A percentile compares a stretch with the other conserved stretches of the same genome.
Conservation (phyloP, 2,888 invertebrate genomes). For the Heteropelma amictum region DNA sequence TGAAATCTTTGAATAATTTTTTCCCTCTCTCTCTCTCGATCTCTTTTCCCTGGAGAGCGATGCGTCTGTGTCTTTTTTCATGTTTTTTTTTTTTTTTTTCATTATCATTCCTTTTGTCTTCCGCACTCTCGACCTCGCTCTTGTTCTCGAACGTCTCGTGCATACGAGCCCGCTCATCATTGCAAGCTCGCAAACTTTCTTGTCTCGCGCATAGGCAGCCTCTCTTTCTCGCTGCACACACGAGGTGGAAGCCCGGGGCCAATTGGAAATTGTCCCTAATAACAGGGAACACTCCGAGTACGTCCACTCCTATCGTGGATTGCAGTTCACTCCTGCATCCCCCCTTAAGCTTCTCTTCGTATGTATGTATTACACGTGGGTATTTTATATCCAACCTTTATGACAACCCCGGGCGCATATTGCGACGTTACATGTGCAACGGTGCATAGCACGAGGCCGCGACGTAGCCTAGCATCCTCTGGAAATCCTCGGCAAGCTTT, state of each 20-base stretch:
- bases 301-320: slow-evolving; percentile 73
- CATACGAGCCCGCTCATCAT: slow-evolving; percentile 4
- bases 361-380: slow-evolving; percentile 15
- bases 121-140: slow-evolving; percentile 39
- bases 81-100: slow-evolving; percentile 3
- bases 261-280: slow-evolving; percentile 78
- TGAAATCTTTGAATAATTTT: background rate
- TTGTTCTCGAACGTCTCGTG: slow-evolving; percentile 10
- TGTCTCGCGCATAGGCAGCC: slow-evolving; percentile 54
- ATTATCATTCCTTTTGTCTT: no score
- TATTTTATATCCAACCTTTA: slow-evolving; percentile 47
- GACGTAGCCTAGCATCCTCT: slow-evolving; percentile 46
- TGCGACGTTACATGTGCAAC: slow-evolving; percentile 49
- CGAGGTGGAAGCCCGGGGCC: slow-evolving; percentile 71
- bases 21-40: no score
- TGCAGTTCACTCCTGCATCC: slow-evolving; percentile 66
- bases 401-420: slow-evolving; percentile 46
- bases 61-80: background rate
- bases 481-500: slow-evolving; percentile 41
- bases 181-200: slow-evolving; percentile 35
- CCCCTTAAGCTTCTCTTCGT: slow-evolving; percentile 71
- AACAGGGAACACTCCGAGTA: slow-evolving; percentile 73
- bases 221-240: slow-evolving; percentile 52
- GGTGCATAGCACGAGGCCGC: slow-evolving; percentile 39
- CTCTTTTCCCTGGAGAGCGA: no score